phyloP scores from a whole-genome alignment of 37 sponge, comb jelly and placozoan genomes.

The Lycopodina hypogea region DNA sequence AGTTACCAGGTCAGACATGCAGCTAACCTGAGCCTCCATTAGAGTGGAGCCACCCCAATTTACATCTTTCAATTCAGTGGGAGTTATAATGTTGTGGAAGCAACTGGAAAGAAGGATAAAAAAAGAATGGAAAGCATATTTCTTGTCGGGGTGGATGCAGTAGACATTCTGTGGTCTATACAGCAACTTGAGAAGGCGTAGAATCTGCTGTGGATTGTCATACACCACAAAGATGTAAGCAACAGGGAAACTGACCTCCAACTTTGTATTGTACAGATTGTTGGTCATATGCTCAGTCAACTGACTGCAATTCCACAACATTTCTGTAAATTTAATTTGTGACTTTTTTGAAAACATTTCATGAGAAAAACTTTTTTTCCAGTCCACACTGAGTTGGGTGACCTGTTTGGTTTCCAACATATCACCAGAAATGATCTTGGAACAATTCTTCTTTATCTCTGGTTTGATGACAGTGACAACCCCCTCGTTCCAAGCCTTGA shows the following conservation, averaged over 20 bases:
- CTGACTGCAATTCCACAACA: neutral
- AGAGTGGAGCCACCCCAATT: constrained; percentile 6
- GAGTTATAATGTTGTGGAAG: constrained; percentile 15
- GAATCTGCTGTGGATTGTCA: constrained; percentile 14
- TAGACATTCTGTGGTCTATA: constrained; percentile 42
- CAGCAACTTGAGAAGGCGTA: constrained; percentile 19
- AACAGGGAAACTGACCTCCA: constrained; percentile 20
- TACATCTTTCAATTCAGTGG: constrained; percentile 13
- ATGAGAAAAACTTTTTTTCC: neutral
- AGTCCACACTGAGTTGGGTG: neutral
- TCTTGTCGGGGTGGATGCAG: constrained; percentile 33
- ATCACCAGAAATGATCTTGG: constrained; percentile 6
- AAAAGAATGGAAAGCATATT: neutral
- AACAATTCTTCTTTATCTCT: neutral
- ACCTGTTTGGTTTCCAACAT: neutral
- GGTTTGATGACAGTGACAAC: constrained; percentile 21
- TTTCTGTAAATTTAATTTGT: neutral
- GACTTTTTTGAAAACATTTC: neutral
- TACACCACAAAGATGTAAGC: constrained; percentile 16
- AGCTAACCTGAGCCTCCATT: constrained; percentile 35
- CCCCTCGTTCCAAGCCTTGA: constrained; percentile 8
- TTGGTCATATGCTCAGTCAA: neutral
- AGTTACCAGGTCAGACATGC: constrained; percentile 5
- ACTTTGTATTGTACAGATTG: constrained; percentile 20
- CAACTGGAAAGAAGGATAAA: constrained; percentile 15